Conservation (phyloP, 2,113 vertebrate species). For the Xiphias gladius region DNA sequence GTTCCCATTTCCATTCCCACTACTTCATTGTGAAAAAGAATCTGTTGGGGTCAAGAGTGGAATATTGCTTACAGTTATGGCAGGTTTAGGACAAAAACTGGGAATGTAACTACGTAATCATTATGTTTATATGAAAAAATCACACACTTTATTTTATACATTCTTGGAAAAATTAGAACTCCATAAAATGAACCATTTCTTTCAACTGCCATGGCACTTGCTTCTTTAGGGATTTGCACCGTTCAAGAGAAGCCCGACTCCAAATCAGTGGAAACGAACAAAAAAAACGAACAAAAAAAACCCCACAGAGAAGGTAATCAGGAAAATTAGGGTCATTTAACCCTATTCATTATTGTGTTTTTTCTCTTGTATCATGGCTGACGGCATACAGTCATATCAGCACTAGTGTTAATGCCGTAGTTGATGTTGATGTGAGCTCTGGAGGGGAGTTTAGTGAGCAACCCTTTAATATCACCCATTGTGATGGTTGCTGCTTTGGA, state of each 20-base stretch:
- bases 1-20: slow-evolving; percentile 59
- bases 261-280: accelerated
- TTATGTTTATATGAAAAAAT: not conserved
- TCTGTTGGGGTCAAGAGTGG: not conserved
- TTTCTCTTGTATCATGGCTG: not conserved
- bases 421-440: not conserved
- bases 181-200: slow-evolving; percentile 23
- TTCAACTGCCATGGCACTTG: not conserved
- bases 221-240: slow-evolving; percentile 49
- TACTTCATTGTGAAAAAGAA: slow-evolving; percentile 5
- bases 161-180: slow-evolving; percentile 33
- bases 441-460: slow-evolving; percentile 13
- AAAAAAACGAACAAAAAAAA: too few relatives aligned
- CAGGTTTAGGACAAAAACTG: not conserved
- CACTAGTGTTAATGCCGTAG: not conserved
- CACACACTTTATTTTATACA: not conserved
- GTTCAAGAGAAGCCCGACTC: accelerated
- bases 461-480: slow-evolving; percentile 34
- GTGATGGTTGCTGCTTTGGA: not conserved
- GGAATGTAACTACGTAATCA: not conserved
- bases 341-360: not conserved
- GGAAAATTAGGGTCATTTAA: not conserved
- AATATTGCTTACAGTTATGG: not conserved
- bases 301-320: not conserved
- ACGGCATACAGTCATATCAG: slow-evolving; percentile 17